phyloP scores from a whole-genome alignment of 1,140 invertebrate species.

The Diorhabda elongata region DNA sequence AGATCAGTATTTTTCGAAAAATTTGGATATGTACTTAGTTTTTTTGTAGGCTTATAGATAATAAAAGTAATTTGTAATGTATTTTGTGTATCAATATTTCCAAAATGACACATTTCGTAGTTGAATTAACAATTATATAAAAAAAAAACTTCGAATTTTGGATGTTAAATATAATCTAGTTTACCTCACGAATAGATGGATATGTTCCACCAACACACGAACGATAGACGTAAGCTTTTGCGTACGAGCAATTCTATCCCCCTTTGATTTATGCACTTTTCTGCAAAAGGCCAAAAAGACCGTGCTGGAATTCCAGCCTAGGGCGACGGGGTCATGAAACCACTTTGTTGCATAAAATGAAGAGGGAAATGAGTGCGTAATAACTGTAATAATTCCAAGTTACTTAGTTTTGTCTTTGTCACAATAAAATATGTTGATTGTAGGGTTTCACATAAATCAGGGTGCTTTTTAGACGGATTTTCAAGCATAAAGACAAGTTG shows the following conservation, averaged over 20 bases:
- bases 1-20: no score
- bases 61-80: no score
- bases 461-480: not conserved
- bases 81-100: no score
- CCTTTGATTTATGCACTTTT: constrained; percentile 12
- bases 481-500: no score
- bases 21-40: no score
- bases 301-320: not conserved
- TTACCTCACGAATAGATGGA: constrained; percentile 7
- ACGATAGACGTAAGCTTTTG: not conserved
- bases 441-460: constrained; percentile 4
- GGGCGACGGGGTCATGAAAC: constrained; percentile 5
- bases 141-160: not conserved
- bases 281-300: constrained; percentile 5
- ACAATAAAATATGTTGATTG: constrained; percentile 8
- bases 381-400: constrained; percentile 5
- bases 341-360: constrained; percentile 13
- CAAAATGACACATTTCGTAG: no score
- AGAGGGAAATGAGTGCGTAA: constrained; percentile 9
- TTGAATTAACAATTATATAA: no score
- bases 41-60: no score
- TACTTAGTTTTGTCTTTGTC: constrained; percentile 6
- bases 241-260: constrained; percentile 1
- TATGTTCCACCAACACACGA: not conserved
- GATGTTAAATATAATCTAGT: not conserved